These are phyloP conservation scores for Boloria selene DNA, from an alignment of 2,888 invertebrate genomes.

Conservation along the genomic window DNA sequence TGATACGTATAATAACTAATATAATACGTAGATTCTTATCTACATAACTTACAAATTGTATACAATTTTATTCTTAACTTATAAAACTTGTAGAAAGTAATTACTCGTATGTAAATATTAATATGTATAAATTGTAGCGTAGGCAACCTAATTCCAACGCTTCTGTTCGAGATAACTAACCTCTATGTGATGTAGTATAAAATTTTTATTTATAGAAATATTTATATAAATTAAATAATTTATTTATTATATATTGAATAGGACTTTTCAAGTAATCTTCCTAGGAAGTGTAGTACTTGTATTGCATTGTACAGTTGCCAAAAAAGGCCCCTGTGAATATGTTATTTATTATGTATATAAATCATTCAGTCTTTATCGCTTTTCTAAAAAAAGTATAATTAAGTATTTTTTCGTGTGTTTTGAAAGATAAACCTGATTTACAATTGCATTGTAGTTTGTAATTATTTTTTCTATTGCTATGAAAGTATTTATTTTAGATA, in stretches of 20 bases:
- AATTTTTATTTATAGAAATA: not conserved
- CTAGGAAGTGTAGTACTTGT: too few relatives aligned
- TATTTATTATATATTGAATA: not conserved
- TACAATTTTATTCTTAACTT: not conserved
- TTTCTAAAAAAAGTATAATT: too few relatives aligned
- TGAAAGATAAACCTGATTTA: too few relatives aligned
- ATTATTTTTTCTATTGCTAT: too few relatives aligned
- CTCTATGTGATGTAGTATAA: slow-evolving; percentile 13
- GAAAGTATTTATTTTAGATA: too few relatives aligned
- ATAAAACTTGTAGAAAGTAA: not conserved
- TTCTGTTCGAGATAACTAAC: slow-evolving; percentile 42
- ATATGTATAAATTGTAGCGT: slow-evolving; percentile 12
- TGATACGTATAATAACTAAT: slow-evolving; percentile 4
- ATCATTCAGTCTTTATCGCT: too few relatives aligned
- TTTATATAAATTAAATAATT: not conserved
- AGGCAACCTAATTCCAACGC: slow-evolving; percentile 62
- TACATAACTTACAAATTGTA: too few relatives aligned
- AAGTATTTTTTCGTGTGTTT: too few relatives aligned
- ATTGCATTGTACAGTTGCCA: too few relatives aligned
- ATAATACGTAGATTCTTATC: not conserved
- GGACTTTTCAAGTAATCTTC: not conserved
- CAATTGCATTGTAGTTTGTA: too few relatives aligned
- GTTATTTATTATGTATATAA: too few relatives aligned
- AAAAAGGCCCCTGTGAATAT: too few relatives aligned
- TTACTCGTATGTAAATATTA: slow-evolving; percentile 26